Evolutionary conservation across 2,113 vertebrate species (phyloP), one percentile per base, ranked within the genome.

Genomic region (Gnathonemus echidnorhynchus): DNA sequence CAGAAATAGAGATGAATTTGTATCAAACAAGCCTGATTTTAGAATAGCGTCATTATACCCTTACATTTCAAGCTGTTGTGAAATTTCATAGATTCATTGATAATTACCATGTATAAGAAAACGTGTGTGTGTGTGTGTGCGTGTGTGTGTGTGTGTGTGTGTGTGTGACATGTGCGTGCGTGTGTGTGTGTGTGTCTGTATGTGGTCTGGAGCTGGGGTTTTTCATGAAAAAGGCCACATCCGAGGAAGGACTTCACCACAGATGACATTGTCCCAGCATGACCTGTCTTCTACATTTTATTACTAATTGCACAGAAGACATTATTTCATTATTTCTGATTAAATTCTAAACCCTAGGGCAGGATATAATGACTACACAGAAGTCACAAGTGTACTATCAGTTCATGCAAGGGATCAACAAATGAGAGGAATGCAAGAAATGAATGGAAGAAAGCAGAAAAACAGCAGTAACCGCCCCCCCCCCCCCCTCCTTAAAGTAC

Each of bases 1-100:
- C 93, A 92, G 93, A 95, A 96, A 95, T 92, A 93, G 91, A 91
- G 92, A 91, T 92, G 93, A 95, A 94, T 94, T 91, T 91, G 95
- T 94, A 94, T 96, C 94, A 96, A 95, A 96, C 92, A 88, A 92
- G 92, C 94, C 94, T 13, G 93, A 94, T 77, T 86, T 90, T 88
- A 80, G 90, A 91, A 88, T 95, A 93, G 94, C 94, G 94, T 94
- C 94, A 95, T 94, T 95, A 95, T 94, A 53, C 48, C 88, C 90
- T 88, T 88, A 86, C 83, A 87, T 85, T 87, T 52, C 21, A 50
- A 50, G 45, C 45, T 86, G 10, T 49, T 49, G 62, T 13, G 45
- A 45, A 89, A 45, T 21, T 91, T 45, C 88, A 77, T 48, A 83
- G 56, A 52, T 89, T 91, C 84, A 83, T 17, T 86, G 39, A 89